These are phyloP conservation scores for Megamerina dolium DNA, from an alignment of 2,888 invertebrate species.

Conservation along the genomic window DNA sequence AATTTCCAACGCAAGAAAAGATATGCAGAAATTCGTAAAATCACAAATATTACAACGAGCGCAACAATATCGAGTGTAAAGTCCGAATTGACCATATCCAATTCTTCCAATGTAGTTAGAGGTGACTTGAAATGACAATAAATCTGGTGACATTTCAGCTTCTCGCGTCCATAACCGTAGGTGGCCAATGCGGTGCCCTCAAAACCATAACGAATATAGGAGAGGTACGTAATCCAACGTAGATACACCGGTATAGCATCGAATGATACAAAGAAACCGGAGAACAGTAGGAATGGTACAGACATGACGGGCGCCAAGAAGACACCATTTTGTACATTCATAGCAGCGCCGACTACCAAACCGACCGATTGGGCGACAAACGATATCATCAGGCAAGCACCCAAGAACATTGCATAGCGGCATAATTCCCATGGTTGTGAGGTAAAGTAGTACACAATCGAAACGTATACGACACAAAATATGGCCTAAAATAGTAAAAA, in stretches of 20 bases:
- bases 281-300: slow-evolving; percentile 91
- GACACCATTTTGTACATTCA: slow-evolving; percentile 93
- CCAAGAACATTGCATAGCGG: slow-evolving; percentile 83
- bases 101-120: slow-evolving; percentile 72
- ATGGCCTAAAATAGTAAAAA: slow-evolving; percentile 64
- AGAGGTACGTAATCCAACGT: slow-evolving; percentile 91
- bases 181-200: slow-evolving; percentile 91
- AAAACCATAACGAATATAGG: slow-evolving; percentile 92
- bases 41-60: slow-evolving; percentile 69
- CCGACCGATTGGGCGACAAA: slow-evolving; percentile 95
- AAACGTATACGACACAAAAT: slow-evolving; percentile 87
- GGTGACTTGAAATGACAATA: slow-evolving; percentile 87
- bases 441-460: slow-evolving; percentile 91
- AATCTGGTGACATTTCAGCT: slow-evolving; percentile 72
- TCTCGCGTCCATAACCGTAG: slow-evolving; percentile 76
- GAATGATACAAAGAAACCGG: slow-evolving; percentile 95
- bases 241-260: slow-evolving; percentile 92
- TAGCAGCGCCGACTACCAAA: slow-evolving; percentile 90
- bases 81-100: slow-evolving; percentile 78
- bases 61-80: slow-evolving; percentile 75
- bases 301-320: slow-evolving; percentile 96
- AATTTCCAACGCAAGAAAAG: slow-evolving; percentile 83
- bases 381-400: slow-evolving; percentile 81
- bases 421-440: slow-evolving; percentile 80
- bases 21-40: slow-evolving; percentile 75